Evolutionary conservation across 2,797 vertebrate genomes (phyloP).

Genomic region (Uromys caudimaculatus): DNA sequence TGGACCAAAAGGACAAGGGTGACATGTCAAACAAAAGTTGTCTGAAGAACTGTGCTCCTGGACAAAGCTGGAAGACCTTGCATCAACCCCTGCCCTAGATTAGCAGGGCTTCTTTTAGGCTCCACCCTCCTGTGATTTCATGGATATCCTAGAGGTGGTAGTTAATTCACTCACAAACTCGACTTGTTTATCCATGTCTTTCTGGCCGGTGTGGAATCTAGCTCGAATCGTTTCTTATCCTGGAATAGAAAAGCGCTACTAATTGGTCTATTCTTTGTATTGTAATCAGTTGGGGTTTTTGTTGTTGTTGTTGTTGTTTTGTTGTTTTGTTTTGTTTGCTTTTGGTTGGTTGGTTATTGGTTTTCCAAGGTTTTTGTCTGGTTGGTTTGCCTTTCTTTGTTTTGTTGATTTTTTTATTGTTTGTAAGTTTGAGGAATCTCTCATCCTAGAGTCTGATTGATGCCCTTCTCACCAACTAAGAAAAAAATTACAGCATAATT

Average conservation of each 20-base stretch:
- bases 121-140: not conserved
- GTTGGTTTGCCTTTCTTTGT: not conserved
- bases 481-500: not conserved
- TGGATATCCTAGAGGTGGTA: not conserved
- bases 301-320: not conserved
- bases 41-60: not conserved
- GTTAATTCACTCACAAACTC: not conserved
- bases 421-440: not conserved
- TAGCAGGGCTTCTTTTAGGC: not conserved
- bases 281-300: not conserved
- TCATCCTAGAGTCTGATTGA: not conserved
- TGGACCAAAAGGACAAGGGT: not conserved
- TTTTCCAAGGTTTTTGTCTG: not conserved
- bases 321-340: not conserved
- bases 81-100: not conserved
- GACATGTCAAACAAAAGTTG: not conserved
- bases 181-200: not conserved
- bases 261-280: conserved; percentile 15
- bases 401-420: not conserved
- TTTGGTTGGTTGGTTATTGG: not conserved
- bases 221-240: not conserved
- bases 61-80: not conserved
- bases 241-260: not conserved
- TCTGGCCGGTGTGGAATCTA: not conserved
- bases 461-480: not conserved